phyloP scores from a whole-genome alignment of 2,888 invertebrate species.

The Leptarthrus brevirostris region DNA sequence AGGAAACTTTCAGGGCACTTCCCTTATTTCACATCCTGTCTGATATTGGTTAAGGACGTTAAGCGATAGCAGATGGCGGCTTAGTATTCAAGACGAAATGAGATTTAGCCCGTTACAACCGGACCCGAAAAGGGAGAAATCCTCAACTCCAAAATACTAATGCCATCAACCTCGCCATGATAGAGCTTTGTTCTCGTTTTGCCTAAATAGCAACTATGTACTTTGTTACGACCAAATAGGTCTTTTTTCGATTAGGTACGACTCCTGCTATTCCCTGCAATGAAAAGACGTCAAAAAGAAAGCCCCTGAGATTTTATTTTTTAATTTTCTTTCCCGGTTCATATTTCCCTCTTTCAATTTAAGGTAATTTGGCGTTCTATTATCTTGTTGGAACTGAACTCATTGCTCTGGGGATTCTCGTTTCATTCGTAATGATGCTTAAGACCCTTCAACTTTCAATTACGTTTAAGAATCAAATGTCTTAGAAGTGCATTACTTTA shows the following conservation, averaged over 20 bases:
- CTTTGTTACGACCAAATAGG: not conserved
- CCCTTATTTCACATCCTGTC: conserved; percentile 41
- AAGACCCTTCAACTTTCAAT: conserved; percentile 42
- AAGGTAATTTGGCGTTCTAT: conserved; percentile 22
- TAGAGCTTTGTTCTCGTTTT: not conserved
- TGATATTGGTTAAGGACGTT: conserved; percentile 42
- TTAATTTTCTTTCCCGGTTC: conserved; percentile 2
- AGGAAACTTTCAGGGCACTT: conserved; percentile 45
- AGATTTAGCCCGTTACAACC: conserved; percentile 18
- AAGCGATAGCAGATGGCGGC: conserved; percentile 41
- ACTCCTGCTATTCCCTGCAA: not conserved
- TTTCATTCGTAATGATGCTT: conserved; percentile 33
- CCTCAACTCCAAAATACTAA: conserved; percentile 34
- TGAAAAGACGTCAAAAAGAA: not conserved
- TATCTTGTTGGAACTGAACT: conserved; percentile 22
- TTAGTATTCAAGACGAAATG: conserved; percentile 26
- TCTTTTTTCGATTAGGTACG: conserved; percentile 32
- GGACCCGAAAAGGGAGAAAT: not conserved
- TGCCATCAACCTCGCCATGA: not conserved
- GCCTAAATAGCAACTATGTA: conserved; percentile 10
- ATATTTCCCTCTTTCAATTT: conserved; percentile 19
- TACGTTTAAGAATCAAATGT: conserved; percentile 20
- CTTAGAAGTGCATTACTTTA: conserved; percentile 29
- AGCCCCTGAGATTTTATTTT: not conserved
- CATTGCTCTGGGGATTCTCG: conserved; percentile 2